Conservation (phyloP, 1,140 invertebrate species). For the Nymphalis io region DNA sequence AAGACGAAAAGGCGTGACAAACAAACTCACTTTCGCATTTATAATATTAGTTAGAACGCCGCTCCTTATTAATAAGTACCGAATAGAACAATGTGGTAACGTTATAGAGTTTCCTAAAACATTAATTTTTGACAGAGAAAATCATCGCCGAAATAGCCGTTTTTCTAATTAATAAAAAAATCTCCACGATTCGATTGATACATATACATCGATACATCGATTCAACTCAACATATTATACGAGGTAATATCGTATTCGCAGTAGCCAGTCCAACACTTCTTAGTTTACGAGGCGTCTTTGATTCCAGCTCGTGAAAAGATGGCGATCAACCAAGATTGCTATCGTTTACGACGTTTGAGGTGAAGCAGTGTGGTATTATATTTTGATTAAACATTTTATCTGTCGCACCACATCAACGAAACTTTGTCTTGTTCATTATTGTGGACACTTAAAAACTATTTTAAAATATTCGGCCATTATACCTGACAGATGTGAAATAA, state of each 20-base stretch:
- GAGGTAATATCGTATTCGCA: not conserved
- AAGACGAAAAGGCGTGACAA: no score
- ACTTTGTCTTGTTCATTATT: not conserved
- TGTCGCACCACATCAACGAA: not conserved
- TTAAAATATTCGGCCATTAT: no score
- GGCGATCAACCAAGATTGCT: conserved; percentile 25
- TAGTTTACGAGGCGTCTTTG: conserved; percentile 30
- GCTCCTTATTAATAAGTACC: no score
- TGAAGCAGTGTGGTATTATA: not conserved
- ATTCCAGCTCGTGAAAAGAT: conserved; percentile 27
- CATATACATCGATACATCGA: not conserved
- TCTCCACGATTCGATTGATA: not conserved
- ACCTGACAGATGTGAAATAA: no score
- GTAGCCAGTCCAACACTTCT: not conserved
- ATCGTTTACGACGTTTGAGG: conserved; percentile 22
- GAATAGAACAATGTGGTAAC: no score
- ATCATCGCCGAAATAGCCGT: no score
- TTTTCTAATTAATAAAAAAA: no score
- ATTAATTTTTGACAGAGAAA: no score
- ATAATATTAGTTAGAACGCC: no score
- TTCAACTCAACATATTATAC: not conserved
- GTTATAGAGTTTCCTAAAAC: no score
- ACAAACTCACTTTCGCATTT: no score
- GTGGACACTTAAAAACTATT: no score
- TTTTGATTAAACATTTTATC: conserved; percentile 19